Evolutionary conservation across 2,797 vertebrate genomes (phyloP).

Genomic region (Acrossocheilus fasciatus): DNA sequence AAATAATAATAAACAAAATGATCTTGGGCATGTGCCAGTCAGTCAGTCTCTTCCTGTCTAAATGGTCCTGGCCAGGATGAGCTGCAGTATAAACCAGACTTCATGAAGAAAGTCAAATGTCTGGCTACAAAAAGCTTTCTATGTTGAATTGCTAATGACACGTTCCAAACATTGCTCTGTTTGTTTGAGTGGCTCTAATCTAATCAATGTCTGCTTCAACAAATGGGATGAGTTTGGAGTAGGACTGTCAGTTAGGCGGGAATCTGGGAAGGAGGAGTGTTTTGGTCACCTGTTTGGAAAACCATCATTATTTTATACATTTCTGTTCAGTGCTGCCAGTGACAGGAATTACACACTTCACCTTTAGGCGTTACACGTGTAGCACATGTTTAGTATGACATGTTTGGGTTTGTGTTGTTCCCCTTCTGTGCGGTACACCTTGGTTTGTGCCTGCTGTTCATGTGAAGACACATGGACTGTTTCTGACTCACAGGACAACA

Average conservation of each 20-base stretch:
- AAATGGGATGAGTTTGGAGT: not conserved
- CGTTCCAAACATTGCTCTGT: not conserved
- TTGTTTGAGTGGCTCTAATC: not conserved
- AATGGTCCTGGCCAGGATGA: not conserved
- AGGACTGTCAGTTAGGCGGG: not conserved
- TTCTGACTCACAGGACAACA: slow-evolving; percentile 66
- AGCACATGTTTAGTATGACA: not conserved
- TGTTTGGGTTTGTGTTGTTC: slow-evolving; percentile 17
- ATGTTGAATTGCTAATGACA: not conserved
- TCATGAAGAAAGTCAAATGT: not conserved
- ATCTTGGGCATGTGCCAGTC: not conserved
- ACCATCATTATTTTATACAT: not conserved
- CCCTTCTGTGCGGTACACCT: slow-evolving; percentile 53
- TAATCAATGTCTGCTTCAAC: not conserved
- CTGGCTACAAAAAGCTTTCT: not conserved
- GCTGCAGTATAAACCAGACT: not conserved
- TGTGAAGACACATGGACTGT: slow-evolving; percentile 60
- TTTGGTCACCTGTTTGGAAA: not conserved
- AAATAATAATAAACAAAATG: not conserved
- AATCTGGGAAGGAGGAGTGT: not conserved
- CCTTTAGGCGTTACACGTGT: slow-evolving; percentile 6
- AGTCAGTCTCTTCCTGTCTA: not conserved
- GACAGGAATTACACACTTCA: slow-evolving; percentile 32
- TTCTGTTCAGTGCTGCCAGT: not conserved
- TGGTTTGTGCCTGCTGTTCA: slow-evolving; percentile 62